These are phyloP conservation scores for Antheraea mylitta DNA, from an alignment of 1,140 invertebrate genomes.

Conservation along the genomic window DNA sequence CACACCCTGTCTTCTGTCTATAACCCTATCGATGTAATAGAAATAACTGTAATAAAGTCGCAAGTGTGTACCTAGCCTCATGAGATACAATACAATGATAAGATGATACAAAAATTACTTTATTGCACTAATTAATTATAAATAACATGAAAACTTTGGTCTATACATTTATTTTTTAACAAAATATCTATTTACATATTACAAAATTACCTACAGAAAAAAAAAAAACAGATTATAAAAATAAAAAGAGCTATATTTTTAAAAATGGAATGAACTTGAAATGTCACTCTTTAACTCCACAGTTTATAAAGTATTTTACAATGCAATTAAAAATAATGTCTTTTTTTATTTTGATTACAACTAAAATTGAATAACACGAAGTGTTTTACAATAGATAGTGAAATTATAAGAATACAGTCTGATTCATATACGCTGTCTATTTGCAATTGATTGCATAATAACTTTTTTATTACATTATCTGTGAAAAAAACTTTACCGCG, in stretches of 20 bases:
- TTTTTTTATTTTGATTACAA: neutral
- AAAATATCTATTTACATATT: neutral
- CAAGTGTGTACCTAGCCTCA: constrained; percentile 14
- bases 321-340: constrained; percentile 12
- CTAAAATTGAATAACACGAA: neutral
- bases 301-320: neutral
- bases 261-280: constrained; percentile 14
- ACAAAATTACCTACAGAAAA: neutral
- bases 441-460: too few species aligned
- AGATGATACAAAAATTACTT: neutral
- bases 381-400: too few species aligned
- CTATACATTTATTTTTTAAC: constrained; percentile 15
- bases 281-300: neutral
- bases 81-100: neutral
- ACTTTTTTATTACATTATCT: too few species aligned
- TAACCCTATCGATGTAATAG: too few species aligned
- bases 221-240: neutral
- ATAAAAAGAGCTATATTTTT: neutral
- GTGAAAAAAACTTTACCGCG: too few species aligned
- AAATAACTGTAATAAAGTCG: neutral
- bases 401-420: too few species aligned
- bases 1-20: too few species aligned
- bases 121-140: constrained; percentile 26
- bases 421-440: too few species aligned
- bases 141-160: constrained; percentile 15